A percentile compares a stretch with the other conserved stretches of the same genome.
phyloP scores from a whole-genome alignment of 1,140 invertebrate genomes.

The Oncopodura yosiiana region DNA sequence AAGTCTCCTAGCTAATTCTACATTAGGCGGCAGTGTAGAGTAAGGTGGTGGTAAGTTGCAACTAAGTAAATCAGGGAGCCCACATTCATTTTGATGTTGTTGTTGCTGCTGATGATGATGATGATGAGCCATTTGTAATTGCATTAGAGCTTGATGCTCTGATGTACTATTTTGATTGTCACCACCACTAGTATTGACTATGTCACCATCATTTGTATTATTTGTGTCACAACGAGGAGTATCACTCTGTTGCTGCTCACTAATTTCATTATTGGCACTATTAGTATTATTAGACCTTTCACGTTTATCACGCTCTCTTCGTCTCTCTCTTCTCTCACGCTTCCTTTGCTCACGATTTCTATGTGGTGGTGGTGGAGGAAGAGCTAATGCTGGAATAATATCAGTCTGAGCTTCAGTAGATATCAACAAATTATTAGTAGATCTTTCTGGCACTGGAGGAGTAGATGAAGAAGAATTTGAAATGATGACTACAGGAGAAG shows the following conservation, averaged over 20 bases:
- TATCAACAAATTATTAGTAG: conserved; percentile 34
- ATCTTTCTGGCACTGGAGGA: conserved; percentile 1
- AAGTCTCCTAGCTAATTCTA: conserved; percentile 24
- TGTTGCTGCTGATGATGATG: not conserved
- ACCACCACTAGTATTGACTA: not conserved
- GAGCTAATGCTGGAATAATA: conserved; percentile 26
- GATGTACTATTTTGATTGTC: not conserved
- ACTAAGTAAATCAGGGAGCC: conserved; percentile 45
- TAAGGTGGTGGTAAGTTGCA: conserved; percentile 46
- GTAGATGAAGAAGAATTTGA: not conserved
- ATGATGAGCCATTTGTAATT: not conserved
- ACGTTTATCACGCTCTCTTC: conserved; percentile 6
- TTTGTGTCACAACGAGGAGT: conserved; percentile 2
- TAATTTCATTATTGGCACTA: not conserved
- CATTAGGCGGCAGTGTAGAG: conserved; percentile 39
- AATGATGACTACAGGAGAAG: not conserved
- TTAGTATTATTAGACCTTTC: not conserved
- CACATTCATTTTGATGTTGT: conserved; percentile 26
- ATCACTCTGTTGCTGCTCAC: conserved; percentile 6
- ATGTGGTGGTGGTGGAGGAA: conserved; percentile 10
- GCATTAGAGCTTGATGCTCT: not conserved
- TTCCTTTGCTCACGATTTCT: conserved; percentile 35
- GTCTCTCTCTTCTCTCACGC: conserved; percentile 34
- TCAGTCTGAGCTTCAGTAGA: conserved; percentile 41
- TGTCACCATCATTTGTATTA: conserved; percentile 2